These are phyloP conservation scores for Geococcyx californianus DNA, from an alignment of 2,113 vertebrate genomes.

Conservation along the genomic window DNA sequence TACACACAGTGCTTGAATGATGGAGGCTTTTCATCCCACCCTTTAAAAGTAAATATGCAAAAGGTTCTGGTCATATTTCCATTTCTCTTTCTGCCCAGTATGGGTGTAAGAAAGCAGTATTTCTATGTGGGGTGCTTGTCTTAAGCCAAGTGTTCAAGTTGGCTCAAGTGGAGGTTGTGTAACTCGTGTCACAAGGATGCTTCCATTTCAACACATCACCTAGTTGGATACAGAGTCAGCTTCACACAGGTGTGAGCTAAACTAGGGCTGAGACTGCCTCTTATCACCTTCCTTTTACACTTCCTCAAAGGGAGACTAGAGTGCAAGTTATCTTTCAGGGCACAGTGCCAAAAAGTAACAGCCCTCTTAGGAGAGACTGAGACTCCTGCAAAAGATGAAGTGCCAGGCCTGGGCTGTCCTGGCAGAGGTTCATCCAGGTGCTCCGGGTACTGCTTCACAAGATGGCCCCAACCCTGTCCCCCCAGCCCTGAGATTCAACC, in stretches of 20 bases:
- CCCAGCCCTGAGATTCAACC: not conserved
- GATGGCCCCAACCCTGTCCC: not conserved
- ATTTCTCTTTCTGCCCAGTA: not conserved
- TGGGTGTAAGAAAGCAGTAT: conserved; percentile 37
- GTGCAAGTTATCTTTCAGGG: not conserved
- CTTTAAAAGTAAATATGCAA: conserved; percentile 31
- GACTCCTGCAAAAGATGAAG: not conserved
- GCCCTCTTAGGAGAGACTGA: not conserved
- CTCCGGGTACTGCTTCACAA: not conserved
- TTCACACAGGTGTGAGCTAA: not conserved
- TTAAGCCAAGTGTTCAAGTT: not conserved
- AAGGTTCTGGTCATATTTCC: conserved; percentile 5
- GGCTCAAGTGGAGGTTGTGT: not conserved
- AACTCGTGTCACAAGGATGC: not conserved
- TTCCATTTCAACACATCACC: not conserved
- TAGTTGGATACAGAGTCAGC: not conserved
- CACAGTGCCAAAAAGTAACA: not conserved
- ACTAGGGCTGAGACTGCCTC: not conserved
- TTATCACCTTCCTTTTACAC: not conserved
- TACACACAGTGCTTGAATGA: not conserved
- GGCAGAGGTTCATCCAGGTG: not conserved
- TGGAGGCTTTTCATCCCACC: not conserved
- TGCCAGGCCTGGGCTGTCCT: not conserved
- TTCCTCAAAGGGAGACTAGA: not conserved
- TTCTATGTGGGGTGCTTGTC: not conserved